Evolutionary conservation across 1,140 invertebrate species (phyloP), one percentile per base, ranked within the genome.

Genomic region (Sitodiplosis mosellana): DNA sequence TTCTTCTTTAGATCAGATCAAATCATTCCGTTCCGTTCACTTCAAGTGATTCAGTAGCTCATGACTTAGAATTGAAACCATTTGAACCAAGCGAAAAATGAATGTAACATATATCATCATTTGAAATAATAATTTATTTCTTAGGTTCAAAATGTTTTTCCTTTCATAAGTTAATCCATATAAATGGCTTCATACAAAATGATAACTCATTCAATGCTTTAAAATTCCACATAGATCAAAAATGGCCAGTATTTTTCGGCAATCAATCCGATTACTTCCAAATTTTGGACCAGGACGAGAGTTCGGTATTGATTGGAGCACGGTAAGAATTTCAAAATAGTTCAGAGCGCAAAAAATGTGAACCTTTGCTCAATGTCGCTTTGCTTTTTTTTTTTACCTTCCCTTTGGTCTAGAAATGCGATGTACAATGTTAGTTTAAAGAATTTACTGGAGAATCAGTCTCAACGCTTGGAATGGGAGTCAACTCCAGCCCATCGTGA

Each of bases 401-500:
- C 55, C n/a, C n/a, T 59, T 57, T 56, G 51, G 73, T 76, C 51
- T 67, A 81, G 83, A 60, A 83, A 87, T 66, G 71, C 76, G 58
- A 75, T 87, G 53, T 86, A 86, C 67, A 87, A 87, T 66, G 73
- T 87, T 58, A 84, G 80, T 59, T 68, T 86, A 48, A 69, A 71
- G 53, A 77, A 81, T 58, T 70, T 83, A 56, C 70, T 69, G 49
- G 80, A 86, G 63, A 61, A 55, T 19, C 66, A 58, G 40, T 57
- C 59, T 18, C 70, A 86, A 81, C 76, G 82, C 53, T 75, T 93
- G 50, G 79, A 83, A 62, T 93, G 89, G 89, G 73, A 75, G 55
- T 85, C 88, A 51, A 84, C 76, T 18, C 77, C 74, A 49, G 77
- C 83, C 12, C 84, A 90, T 62, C 74, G 78, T 53, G 80, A 88